Evolutionary conservation across 2,797 vertebrate genomes (phyloP).

Genomic region (Sphaeramia orbicularis): DNA sequence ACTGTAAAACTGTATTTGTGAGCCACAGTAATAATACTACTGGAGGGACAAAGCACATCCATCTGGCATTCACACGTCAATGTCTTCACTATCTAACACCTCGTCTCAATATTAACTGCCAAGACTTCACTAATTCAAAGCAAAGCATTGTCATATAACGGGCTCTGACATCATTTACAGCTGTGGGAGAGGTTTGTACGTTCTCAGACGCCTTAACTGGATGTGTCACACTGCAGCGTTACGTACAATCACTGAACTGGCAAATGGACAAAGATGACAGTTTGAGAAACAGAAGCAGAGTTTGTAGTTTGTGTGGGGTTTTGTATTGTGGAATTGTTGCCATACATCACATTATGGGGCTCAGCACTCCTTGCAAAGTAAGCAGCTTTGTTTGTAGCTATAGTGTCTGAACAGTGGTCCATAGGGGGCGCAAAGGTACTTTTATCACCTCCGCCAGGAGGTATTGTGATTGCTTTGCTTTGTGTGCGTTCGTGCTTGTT

Average conservation of each 20-base stretch:
- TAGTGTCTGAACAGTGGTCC: too few species aligned
- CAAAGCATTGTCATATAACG: slow-evolving; percentile 51
- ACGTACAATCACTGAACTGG: slow-evolving; percentile 6
- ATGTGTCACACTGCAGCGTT: slow-evolving; percentile 55
- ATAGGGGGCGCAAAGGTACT: too few species aligned
- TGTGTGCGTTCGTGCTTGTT: too few species aligned
- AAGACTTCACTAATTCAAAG: slow-evolving; percentile 45
- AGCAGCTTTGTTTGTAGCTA: too few species aligned
- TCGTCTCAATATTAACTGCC: slow-evolving; percentile 41
- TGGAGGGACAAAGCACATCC: slow-evolving; percentile 60
- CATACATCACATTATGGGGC: background rate
- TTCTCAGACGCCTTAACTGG: slow-evolving; percentile 23
- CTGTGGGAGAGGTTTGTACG: slow-evolving; percentile 36
- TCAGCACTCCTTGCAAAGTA: too few species aligned
- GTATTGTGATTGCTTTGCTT: too few species aligned
- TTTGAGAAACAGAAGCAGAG: slow-evolving; percentile 7
- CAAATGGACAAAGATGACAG: slow-evolving; percentile 33
- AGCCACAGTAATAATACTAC: slow-evolving; percentile 26
- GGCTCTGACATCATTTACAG: slow-evolving; percentile 65
- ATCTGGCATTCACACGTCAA: slow-evolving; percentile 70
- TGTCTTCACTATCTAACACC: slow-evolving; percentile 48
- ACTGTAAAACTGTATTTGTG: slow-evolving; percentile 36
- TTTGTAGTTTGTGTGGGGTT: background rate
- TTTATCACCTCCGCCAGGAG: too few species aligned
- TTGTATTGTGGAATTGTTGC: background rate